Conservation (phyloP, 2,888 invertebrate species). For the Mellilla xanthometata region DNA sequence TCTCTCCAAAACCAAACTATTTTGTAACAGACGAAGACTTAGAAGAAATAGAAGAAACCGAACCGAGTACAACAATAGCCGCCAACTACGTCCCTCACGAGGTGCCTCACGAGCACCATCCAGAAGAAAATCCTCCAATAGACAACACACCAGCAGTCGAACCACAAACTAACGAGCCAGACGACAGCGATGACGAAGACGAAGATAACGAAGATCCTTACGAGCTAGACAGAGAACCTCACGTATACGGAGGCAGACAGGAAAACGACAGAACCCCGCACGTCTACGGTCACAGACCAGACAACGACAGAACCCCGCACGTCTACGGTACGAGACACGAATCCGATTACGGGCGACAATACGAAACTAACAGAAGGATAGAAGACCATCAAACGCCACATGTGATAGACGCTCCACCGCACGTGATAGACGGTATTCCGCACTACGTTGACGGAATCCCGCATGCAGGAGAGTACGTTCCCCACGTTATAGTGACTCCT, state of each 20-base stretch:
- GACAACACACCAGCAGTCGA: conserved; percentile 20
- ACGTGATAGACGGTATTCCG: conserved; percentile 23
- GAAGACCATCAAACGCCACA: conserved; percentile 13
- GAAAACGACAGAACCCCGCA: conserved; percentile 9
- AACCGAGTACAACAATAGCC: conserved; percentile 40
- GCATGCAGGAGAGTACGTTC: conserved; percentile 13
- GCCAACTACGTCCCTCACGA: conserved; percentile 37
- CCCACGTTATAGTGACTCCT: conserved; percentile 16
- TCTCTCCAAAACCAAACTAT: conserved; percentile 49
- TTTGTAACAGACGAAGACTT: conserved; percentile 67
- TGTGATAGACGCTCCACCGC: conserved; percentile 19
- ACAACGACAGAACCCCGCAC: conserved; percentile 15
- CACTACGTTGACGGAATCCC: conserved; percentile 21
- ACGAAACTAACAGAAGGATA: conserved; percentile 17
- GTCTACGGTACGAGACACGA: conserved; percentile 21
- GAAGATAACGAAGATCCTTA: conserved; percentile 13
- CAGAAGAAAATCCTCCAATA: conserved; percentile 20
- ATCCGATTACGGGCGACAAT: conserved; percentile 12
- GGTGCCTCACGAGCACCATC: conserved; percentile 24
- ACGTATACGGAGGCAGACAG: conserved; percentile 15
- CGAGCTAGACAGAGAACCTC: conserved; percentile 19
- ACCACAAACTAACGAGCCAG: conserved; percentile 14
- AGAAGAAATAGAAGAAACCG: conserved; percentile 67
- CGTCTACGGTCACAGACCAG: conserved; percentile 9
- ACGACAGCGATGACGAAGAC: conserved; percentile 8